Base-by-base conservation (phyloP, 2,888 invertebrate species). In the Amblyjoppa proteus region DNA sequence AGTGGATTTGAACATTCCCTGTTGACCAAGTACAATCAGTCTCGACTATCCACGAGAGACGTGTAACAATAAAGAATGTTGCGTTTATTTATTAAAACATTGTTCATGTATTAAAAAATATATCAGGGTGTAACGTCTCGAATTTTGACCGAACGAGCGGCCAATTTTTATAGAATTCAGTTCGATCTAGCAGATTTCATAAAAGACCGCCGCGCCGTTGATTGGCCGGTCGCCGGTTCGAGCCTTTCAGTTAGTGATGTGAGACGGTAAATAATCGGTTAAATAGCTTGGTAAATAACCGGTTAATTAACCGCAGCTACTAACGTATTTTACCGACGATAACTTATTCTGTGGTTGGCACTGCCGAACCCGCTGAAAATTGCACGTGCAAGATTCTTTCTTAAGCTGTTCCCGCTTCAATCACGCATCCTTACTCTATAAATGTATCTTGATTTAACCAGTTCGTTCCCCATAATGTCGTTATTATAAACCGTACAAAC, bases 1-100 rank as follows among this genome's bases (percentile, higher is more conserved):
- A 93, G 71, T 93, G 92, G 93, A 93, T 93, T 77, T 93, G 88
- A 87, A 68, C n/a, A 20, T 41, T 41, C 41, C 38, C 9, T 7
- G 25, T 5, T 56, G 25, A 25, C 56, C 20, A 25, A 56, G 56
- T 2, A 56, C 56, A 56, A 25, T 56, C 41, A 11, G 41, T 68
- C 68, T 68, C 38, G 38, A 64, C 7, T 34, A 64, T 64, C 64
- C 64, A 49, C 45, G 13, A 16, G 45, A 49, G 45, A 16, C 45
- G 34, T 64, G 64, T 34, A 64, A 34, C 64, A 31, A 64, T 64
- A 64, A 64, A 64, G 34, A 64, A 34, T 13, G 28, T 13, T 9
- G 25, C 9, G 58, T 58, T 13, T 58, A 25, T 25, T 58, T 25
- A 25, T 58, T 11, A 28, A 58, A 28, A 58, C 28, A 11, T 3